Conservation (phyloP, 1,140 invertebrate species). For the Cardiocondyla obscurior region DNA sequence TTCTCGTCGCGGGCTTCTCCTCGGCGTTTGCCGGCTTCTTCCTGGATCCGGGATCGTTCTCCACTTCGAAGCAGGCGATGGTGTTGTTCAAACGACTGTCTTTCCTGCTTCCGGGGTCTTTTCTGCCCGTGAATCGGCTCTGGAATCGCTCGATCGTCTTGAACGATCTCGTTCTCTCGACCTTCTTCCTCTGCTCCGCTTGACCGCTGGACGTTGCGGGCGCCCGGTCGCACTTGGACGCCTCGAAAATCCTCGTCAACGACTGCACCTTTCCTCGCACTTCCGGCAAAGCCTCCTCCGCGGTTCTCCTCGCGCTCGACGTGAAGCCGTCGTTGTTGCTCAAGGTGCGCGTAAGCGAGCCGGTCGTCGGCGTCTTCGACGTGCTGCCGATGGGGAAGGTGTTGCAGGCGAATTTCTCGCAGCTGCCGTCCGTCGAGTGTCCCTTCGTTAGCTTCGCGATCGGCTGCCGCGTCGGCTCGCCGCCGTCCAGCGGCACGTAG, state of each 20-base stretch:
- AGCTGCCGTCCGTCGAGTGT: slow-evolving; percentile 37
- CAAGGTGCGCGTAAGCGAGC: slow-evolving; percentile 71
- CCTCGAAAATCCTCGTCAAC: slow-evolving; percentile 81
- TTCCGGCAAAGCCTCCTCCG: slow-evolving; percentile 63
- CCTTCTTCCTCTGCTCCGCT: slow-evolving; percentile 75
- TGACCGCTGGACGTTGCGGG: background rate
- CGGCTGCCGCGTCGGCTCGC: slow-evolving; percentile 72
- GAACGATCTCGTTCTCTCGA: slow-evolving; percentile 81
- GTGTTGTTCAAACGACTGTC: slow-evolving; percentile 76
- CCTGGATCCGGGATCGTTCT: slow-evolving; percentile 57
- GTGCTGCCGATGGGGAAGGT: slow-evolving; percentile 72
- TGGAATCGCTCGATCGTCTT: slow-evolving; percentile 83
- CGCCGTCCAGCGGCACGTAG: slow-evolving; percentile 82
- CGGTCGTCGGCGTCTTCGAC: slow-evolving; percentile 42
- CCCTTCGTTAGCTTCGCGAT: slow-evolving; percentile 69
- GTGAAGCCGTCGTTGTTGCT: slow-evolving; percentile 74
- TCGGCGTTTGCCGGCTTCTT: slow-evolving; percentile 45
- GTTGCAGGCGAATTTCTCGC: slow-evolving; percentile 76
- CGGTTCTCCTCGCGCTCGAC: slow-evolving; percentile 13
- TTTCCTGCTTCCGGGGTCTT: slow-evolving; percentile 70
- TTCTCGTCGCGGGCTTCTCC: slow-evolving; percentile 31
- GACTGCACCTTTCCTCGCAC: slow-evolving; percentile 81
- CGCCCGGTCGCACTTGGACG: slow-evolving; percentile 64
- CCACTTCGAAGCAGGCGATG: slow-evolving; percentile 71
- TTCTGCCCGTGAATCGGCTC: slow-evolving; percentile 77